Conservation (phyloP, 92 coral and sea anemone genomes). For the Meandrina meandrites region DNA sequence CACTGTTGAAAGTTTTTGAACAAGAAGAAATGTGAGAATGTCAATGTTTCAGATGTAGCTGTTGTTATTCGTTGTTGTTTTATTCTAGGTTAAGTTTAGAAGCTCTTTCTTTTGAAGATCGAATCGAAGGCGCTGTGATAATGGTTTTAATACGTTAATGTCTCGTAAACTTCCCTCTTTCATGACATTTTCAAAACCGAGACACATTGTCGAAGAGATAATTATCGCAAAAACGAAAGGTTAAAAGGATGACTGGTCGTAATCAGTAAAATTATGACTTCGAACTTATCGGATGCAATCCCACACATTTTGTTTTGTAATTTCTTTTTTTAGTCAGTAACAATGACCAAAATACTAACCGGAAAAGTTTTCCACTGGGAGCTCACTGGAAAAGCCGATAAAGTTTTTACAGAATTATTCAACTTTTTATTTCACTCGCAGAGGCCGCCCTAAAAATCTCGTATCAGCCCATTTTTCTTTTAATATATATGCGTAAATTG, state of each 20-base stretch:
- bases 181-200: neutral
- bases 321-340: neutral
- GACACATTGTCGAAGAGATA: constrained; percentile 26
- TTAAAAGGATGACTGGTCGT: neutral
- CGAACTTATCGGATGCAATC: constrained; percentile 6
- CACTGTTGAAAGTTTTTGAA: neutral
- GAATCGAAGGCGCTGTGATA: neutral
- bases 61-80: neutral
- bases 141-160: constrained; percentile 8
- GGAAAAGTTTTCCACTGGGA: neutral
- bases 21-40: neutral
- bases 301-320: neutral
- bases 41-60: neutral
- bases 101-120: neutral
- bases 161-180: constrained; percentile 7
- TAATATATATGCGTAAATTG: constrained; percentile 6
- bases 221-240: neutral
- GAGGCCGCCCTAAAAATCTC: constrained; percentile 5
- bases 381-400: constrained; percentile 1
- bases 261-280: neutral
- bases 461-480: neutral
- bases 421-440: neutral
- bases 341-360: neutral
- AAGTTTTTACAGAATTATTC: constrained; percentile 3
- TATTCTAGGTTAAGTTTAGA: neutral